Evolutionary conservation across 2,113 vertebrate species (phyloP), one percentile per base, ranked within the genome.

Genomic region (Indicator maculatus): DNA sequence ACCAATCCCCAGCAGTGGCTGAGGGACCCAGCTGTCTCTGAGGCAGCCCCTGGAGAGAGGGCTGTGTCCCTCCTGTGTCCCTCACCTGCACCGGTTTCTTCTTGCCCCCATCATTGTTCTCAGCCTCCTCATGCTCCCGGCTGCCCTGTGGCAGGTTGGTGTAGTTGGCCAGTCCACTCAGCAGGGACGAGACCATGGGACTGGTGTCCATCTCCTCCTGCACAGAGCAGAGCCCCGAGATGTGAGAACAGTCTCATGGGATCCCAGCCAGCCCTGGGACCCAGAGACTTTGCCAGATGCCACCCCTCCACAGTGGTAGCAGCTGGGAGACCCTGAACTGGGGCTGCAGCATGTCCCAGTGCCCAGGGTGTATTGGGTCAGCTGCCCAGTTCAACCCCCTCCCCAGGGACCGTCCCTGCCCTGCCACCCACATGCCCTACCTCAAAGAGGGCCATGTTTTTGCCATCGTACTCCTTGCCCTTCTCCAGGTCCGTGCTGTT

Each of bases 161-260:
- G 96, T 99, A 99, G 97, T 99, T 99, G 93, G 99, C 99, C 94
- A 99, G 97, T 82, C 98, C 99, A n/a, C 99, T 99, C 96, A 99
- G 98, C 96, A 99, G 94, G 74, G 99, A 99, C 2, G 99, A 99
- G n/a, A 99, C 99, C 99, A 99, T 99, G 20, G 99, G 99, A 89
- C 98, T 99, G 55, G 99, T 99, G 95, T 99, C 99, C 99, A 99
- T 99, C 97, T 99, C 99, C 97, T 99, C 99, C 99, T 99, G 95
- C 1, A 10, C 77, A 88, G 38, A 69, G 75, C 36, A 95, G 74
- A 60, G 33, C 13, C 56, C 21, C 5, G 0, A 11, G 31, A 9
- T 0, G 0, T 67, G 15, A 85, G 38, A 3, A 28, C 27, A 33
- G 50, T 16, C 33, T 27, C 30, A 8, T 0, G 3, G 59, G 50